Percentiles rank a stretch among this genome's conserved stretches.
These are phyloP conservation scores for Brachionus paranguensis DNA, from an alignment of 1,140 invertebrate genomes.

Conservation along the genomic window DNA sequence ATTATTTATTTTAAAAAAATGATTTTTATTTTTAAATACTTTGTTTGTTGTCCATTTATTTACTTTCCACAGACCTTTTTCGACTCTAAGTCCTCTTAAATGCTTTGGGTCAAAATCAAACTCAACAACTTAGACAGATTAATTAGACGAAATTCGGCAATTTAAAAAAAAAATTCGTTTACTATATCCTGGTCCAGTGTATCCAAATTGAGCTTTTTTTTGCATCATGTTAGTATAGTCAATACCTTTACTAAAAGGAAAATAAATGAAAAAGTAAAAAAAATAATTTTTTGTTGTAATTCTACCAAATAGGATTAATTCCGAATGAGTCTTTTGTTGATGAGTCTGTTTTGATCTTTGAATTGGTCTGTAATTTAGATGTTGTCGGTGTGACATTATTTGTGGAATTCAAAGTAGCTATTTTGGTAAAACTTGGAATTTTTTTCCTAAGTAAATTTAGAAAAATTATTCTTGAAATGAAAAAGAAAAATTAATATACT, in stretches of 20 bases:
- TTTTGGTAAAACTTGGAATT: not conserved
- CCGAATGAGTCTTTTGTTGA: not conserved
- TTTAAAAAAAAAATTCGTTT: not conserved
- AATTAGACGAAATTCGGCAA: not conserved
- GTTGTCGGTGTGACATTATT: not conserved
- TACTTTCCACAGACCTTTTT: slow-evolving; percentile 35
- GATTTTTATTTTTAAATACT: not conserved
- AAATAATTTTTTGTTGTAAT: not conserved
- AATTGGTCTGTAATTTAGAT: not conserved
- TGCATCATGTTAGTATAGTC: slow-evolving; percentile 13
- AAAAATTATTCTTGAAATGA: not conserved
- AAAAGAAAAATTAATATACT: not conserved
- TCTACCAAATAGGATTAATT: not conserved
- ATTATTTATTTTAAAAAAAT: not conserved
- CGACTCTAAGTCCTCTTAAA: slow-evolving; percentile 14
- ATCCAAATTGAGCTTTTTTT: not conserved
- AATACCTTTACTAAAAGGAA: not conserved
- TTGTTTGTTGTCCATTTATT: not conserved
- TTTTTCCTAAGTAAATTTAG: not conserved
- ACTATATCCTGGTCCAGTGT: slow-evolving; percentile 35
- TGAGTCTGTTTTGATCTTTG: not conserved
- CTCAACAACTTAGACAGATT: not conserved
- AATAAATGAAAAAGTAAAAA: not conserved
- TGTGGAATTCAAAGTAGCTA: not conserved
- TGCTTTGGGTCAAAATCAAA: slow-evolving; percentile 21